Evolutionary conservation across 2,797 vertebrate genomes (phyloP).

Genomic region (Eidolon dupreanum): DNA sequence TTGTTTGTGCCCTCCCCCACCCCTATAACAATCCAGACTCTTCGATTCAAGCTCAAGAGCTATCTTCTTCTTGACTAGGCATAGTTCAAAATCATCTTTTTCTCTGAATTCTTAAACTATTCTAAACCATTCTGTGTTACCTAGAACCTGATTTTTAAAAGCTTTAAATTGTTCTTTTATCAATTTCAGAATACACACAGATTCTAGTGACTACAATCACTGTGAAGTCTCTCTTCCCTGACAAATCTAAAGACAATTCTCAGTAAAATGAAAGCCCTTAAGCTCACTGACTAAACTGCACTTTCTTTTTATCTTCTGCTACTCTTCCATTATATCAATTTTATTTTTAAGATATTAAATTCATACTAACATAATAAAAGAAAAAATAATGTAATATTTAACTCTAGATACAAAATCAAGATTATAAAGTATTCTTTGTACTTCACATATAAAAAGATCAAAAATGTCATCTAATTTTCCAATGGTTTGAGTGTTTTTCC

Average conservation of each 20-base stretch:
- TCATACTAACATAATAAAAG: background rate
- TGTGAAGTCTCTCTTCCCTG: background rate
- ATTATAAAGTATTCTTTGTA: background rate
- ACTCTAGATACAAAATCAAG: background rate
- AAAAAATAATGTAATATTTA: background rate
- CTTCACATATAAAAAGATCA: background rate
- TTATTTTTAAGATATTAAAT: conserved; percentile 51
- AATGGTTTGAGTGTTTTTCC: background rate
- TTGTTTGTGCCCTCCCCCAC: background rate
- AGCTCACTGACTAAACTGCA: background rate
- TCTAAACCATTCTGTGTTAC: background rate
- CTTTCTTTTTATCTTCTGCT: conserved; percentile 25
- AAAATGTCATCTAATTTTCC: background rate
- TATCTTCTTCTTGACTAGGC: background rate
- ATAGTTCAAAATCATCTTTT: background rate
- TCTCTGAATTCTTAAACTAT: conserved; percentile 46
- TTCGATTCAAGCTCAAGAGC: conserved; percentile 14
- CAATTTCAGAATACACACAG: conserved; percentile 6
- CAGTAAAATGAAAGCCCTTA: background rate
- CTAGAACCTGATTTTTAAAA: background rate
- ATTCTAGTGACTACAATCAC: conserved; percentile 9
- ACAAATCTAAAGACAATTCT: conserved; percentile 48
- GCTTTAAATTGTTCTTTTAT: conserved; percentile 26
- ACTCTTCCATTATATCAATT: conserved; percentile 7
- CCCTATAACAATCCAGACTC: background rate